Evolutionary conservation across 2,888 invertebrate genomes (phyloP), one percentile per base, ranked within the genome.

Genomic region (Lasioglossum lativentre): DNA sequence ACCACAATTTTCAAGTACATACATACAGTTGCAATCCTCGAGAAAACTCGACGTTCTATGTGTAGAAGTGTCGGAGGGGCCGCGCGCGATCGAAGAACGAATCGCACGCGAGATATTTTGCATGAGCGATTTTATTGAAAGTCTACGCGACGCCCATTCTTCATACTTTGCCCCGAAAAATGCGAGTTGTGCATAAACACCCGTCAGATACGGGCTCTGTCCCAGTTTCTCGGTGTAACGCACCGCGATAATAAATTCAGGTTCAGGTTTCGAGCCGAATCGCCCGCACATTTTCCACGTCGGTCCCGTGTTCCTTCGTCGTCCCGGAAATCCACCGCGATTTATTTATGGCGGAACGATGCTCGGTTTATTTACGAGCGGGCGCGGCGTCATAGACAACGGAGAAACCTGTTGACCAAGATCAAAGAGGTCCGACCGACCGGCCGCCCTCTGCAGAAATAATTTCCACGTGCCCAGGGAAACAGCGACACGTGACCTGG

Each of bases 401-500:
- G 52, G 40, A 14, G 66, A n/a, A 83, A 73, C 45, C 56, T n/a
- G 59, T 8, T 77, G 74, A 75, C 27, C 73, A 16, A 47, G 16
- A 71, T 52, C 63, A 30, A 8, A 12, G 42, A 14, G n/a, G 56
- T 56, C 23, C 71, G 16, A 6, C 8, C 16, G 27, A 27, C n/a
- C 19, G 2, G 12, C n/a, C 0, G 34, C 14, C 16, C 19, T 34
- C 34, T 47, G 6, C 45, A 59, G 80, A 73, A 81, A 86, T 56
- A 78, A 83, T 78, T 80, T 71, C 40, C 78, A 82, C 52, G 63
- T 66, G 71, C 27, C 38, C 68, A 14, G 72, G 70, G 73, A 78
- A 75, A 82, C 40, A 34, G 3, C 45, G 42, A 80, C 82, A 59
- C 80, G 85, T 83, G 75, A 88, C 52, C 30, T 42, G 38, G 47